These are phyloP conservation scores for Grammatotria lemairii DNA, from an alignment of 2,113 vertebrate genomes.

Conservation along the genomic window DNA sequence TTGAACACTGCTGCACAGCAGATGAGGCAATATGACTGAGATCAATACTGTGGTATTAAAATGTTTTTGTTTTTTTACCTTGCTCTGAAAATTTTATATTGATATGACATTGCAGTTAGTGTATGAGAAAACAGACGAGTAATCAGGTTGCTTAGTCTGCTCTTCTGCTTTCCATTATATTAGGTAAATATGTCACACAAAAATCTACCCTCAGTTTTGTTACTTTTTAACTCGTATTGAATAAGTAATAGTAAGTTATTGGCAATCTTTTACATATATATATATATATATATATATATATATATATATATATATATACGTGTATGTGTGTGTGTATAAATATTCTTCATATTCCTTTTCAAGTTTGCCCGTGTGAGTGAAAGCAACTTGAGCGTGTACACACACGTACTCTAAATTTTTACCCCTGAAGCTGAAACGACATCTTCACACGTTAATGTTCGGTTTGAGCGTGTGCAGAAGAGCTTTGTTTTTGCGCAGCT, in stretches of 20 bases:
- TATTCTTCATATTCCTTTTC: not conserved
- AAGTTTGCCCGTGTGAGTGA: not conserved
- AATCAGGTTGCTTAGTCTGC: not conserved
- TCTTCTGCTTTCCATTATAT: not conserved
- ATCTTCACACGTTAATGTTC: not conserved
- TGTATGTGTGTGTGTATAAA: not conserved
- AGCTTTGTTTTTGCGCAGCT: not conserved
- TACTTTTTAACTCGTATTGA: not conserved
- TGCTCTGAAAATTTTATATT: not conserved
- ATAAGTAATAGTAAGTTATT: not conserved
- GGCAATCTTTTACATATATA: not conserved
- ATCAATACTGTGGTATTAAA: not conserved
- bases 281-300: too few relatives aligned
- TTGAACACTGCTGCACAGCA: not conserved
- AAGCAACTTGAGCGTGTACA: not conserved
- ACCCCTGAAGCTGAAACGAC: not conserved
- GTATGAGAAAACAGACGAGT: not conserved
- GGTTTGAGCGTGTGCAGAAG: not conserved
- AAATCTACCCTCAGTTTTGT: not conserved
- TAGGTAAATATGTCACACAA: not conserved
- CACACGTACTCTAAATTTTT: not conserved
- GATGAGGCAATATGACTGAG: not conserved
- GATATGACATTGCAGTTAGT: not conserved
- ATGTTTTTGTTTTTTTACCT: not conserved
- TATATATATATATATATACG: too few relatives aligned